These are phyloP conservation scores for Ceratotherium simum DNA, from an alignment of 2,113 vertebrate genomes.

Conservation along the genomic window DNA sequence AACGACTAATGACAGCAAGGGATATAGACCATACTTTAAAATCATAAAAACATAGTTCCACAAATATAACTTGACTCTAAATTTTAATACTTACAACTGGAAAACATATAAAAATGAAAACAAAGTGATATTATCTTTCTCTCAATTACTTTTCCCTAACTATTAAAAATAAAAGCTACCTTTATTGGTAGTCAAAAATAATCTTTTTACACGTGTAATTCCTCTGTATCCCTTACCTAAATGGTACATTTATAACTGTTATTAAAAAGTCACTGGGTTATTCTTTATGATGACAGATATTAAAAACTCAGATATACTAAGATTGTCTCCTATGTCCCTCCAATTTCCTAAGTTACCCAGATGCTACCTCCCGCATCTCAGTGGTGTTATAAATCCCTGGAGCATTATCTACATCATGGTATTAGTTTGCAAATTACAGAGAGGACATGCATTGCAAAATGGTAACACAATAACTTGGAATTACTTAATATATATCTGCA, in stretches of 20 bases:
- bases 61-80: neutral
- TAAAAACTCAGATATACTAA: constrained; percentile 64
- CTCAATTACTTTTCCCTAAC: neutral
- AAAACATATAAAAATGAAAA: neutral
- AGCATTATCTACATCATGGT: constrained; percentile 24
- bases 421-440: constrained; percentile 61
- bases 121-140: neutral
- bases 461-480: neutral
- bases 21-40: neutral
- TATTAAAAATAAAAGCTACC: neutral
- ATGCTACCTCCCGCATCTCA: constrained; percentile 14
- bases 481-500: neutral
- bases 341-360: constrained; percentile 36
- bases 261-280: constrained; percentile 22
- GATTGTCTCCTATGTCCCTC: constrained; percentile 25
- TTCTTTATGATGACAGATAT: constrained; percentile 4
- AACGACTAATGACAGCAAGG: neutral
- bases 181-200: neutral
- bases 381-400: constrained; percentile 28
- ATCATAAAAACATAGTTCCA: neutral
- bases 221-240: neutral
- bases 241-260: neutral
- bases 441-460: neutral
- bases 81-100: neutral
- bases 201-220: neutral